phyloP scores from a whole-genome alignment of 1,140 invertebrate species.

The Trichonephila inaurata region DNA sequence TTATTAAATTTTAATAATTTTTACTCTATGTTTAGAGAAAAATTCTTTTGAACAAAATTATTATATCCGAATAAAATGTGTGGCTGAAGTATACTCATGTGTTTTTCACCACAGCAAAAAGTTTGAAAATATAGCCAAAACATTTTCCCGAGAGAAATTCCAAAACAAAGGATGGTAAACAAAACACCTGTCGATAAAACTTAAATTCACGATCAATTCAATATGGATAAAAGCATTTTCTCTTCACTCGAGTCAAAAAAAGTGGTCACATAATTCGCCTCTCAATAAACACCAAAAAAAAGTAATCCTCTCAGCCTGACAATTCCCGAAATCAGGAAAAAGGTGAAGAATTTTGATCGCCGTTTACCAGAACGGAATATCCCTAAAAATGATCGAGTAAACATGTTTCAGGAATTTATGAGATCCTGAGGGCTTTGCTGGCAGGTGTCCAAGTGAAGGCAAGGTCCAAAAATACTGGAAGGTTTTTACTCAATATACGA shows the following conservation, averaged over 20 bases:
- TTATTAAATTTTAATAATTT: too few species aligned
- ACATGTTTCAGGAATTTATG: conserved; percentile 41
- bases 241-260: too few species aligned
- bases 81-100: too few species aligned
- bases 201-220: not conserved
- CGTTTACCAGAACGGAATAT: not conserved
- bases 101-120: not conserved
- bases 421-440: not conserved
- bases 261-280: too few species aligned
- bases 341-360: not conserved
- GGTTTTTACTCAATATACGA: not conserved
- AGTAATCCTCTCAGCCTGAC: not conserved
- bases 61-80: too few species aligned
- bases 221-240: too few species aligned
- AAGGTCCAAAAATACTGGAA: not conserved
- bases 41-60: too few species aligned
- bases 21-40: too few species aligned
- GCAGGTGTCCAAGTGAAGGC: conserved; percentile 32
- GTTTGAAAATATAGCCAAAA: not conserved
- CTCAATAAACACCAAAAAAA: too few species aligned
- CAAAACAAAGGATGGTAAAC: not conserved
- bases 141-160: too few species aligned
- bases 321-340: not conserved
- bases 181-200: not conserved
- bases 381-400: not conserved